phyloP scores from a whole-genome alignment of 1,140 invertebrate genomes.

The Aphelenchoides fujianensis region DNA sequence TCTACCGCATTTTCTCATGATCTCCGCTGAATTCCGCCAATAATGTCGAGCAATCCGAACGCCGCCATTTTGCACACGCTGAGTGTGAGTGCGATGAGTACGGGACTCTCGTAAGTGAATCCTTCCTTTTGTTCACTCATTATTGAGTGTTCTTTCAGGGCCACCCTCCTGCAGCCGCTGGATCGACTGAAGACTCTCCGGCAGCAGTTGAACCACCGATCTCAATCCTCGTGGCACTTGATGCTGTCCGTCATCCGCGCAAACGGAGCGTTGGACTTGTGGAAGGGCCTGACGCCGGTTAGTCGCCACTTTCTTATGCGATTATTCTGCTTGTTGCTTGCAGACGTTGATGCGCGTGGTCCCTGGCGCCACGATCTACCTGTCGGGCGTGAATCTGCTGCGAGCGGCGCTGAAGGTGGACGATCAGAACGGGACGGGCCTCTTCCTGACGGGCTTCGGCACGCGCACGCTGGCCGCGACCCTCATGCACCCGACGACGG shows the following conservation, averaged over 20 bases:
- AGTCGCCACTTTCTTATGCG: background rate
- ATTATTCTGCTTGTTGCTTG: too few relatives aligned
- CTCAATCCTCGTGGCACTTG: background rate
- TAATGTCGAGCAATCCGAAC: too few relatives aligned
- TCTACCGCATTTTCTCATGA: too few relatives aligned
- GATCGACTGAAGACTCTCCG: background rate
- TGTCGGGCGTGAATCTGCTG: background rate
- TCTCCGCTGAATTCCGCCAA: too few relatives aligned
- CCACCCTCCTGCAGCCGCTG: background rate
- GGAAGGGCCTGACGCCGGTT: slow-evolving; percentile 6
- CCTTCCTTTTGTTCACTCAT: background rate
- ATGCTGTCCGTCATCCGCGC: background rate
- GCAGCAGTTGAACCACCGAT: background rate
- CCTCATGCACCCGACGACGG: slow-evolving; percentile 9
- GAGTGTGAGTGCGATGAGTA: background rate
- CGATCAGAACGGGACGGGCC: background rate
- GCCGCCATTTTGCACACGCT: background rate
- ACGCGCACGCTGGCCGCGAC: background rate
- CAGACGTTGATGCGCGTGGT: slow-evolving; percentile 12
- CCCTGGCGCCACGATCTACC: slow-evolving; percentile 15
- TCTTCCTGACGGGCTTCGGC: slow-evolving; percentile 16
- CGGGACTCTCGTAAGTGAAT: background rate
- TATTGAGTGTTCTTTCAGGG: background rate
- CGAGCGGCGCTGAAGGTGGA: slow-evolving; percentile 3
- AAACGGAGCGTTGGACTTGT: background rate